Evolutionary conservation across 2,888 invertebrate genomes (phyloP).

Genomic region (Macaria liturata): DNA sequence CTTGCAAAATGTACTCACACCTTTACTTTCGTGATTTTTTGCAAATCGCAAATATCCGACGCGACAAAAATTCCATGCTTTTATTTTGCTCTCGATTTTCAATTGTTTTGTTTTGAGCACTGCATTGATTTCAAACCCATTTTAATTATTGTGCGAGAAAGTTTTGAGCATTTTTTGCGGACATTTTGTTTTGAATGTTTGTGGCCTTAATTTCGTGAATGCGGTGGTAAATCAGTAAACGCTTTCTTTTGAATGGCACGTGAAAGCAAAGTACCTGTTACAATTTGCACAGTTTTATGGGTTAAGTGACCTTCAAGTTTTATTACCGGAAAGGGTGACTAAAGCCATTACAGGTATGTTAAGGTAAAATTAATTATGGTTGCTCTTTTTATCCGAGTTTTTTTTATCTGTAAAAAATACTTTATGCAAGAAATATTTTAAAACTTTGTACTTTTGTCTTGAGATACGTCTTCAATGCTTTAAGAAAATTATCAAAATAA

Average conservation of each 20-base stretch:
- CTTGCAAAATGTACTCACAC: constrained; percentile 59
- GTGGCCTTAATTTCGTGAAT: constrained; percentile 50
- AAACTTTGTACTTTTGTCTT: too few species aligned
- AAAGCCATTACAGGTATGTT: too few species aligned
- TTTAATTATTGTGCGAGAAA: constrained; percentile 3
- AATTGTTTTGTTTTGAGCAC: constrained; percentile 13
- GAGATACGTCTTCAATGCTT: too few species aligned
- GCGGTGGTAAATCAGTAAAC: constrained; percentile 72
- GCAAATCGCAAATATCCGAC: constrained; percentile 6
- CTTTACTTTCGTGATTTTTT: constrained; percentile 59
- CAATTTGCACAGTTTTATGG: constrained; percentile 55
- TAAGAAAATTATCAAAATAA: too few species aligned
- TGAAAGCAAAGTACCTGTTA: constrained; percentile 65
- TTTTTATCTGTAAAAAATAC: too few species aligned
- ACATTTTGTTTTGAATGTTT: constrained; percentile 66
- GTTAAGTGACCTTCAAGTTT: constrained; percentile 17
- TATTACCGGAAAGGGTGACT: too few species aligned
- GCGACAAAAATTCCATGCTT: background rate
- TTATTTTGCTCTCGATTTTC: constrained; percentile 2
- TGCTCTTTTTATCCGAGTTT: too few species aligned
- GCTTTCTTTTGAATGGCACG: constrained; percentile 59
- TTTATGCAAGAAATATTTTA: too few species aligned
- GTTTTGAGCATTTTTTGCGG: constrained; percentile 18
- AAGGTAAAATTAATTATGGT: too few species aligned
- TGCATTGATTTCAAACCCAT: constrained; percentile 1